Evolutionary conservation across 1,140 invertebrate species (phyloP).

Genomic region (Pentalonia nigronervosa): DNA sequence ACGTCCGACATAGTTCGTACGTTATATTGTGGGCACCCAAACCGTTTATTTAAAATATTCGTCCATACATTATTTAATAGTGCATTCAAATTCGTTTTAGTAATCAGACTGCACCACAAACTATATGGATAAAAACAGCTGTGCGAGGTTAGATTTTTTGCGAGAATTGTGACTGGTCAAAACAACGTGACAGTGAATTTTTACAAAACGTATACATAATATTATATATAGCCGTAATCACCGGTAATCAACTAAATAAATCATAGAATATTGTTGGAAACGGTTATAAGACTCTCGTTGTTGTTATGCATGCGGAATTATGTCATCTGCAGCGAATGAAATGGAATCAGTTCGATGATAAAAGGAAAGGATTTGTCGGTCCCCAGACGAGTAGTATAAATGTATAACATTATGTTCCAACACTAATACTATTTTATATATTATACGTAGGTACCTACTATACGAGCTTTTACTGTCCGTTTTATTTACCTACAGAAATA

Average conservation of each 20-base stretch:
- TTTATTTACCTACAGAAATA: neutral
- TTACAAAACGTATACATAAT: neutral
- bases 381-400: conserved; percentile 3
- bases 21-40: neutral
- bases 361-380: conserved; percentile 7
- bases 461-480: neutral
- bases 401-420: neutral
- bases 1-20: neutral
- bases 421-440: neutral
- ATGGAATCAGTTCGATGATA: neutral
- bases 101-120: neutral
- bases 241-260: neutral
- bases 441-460: neutral
- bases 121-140: neutral
- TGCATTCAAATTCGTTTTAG: neutral
- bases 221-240: neutral
- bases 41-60: neutral
- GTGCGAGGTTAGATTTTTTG: neutral
- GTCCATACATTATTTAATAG: neutral
- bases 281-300: neutral
- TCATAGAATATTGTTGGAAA: neutral
- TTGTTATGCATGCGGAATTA: neutral
- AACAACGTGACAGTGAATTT: neutral
- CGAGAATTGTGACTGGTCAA: conserved; percentile 24
- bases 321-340: neutral